phyloP scores from a whole-genome alignment of 2,113 vertebrate species.

The Caloenas nicobarica region DNA sequence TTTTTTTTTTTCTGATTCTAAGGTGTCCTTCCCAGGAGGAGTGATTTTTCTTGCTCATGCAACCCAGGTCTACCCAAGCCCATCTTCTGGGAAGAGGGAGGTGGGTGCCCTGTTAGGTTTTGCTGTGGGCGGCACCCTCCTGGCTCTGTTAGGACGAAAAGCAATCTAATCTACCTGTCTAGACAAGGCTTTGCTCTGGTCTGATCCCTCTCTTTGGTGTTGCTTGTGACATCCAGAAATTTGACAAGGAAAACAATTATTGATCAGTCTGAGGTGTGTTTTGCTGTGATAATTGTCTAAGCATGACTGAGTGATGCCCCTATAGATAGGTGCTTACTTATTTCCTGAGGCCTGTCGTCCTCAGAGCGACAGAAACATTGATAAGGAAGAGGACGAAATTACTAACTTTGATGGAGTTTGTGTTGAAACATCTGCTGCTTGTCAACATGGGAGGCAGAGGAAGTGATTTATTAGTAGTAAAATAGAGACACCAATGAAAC shows the following conservation, averaged over 20 bases:
- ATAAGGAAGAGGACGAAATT: slow-evolving; percentile 61
- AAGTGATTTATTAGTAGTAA: slow-evolving; percentile 35
- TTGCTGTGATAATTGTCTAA: slow-evolving; percentile 64
- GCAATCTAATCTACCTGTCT: slow-evolving; percentile 68
- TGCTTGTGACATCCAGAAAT: slow-evolving; percentile 57
- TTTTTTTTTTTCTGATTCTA: not conserved
- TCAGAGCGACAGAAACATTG: slow-evolving; percentile 36
- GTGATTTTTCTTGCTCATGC: not conserved
- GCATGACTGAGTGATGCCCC: slow-evolving; percentile 64
- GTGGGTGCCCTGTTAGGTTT: not conserved
- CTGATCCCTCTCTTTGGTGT: slow-evolving; percentile 47
- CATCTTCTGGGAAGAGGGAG: not conserved
- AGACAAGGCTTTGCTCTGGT: slow-evolving; percentile 56
- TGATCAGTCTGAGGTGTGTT: slow-evolving; percentile 63
- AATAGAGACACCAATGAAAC: not conserved
- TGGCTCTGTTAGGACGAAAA: slow-evolving; percentile 17
- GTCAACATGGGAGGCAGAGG: slow-evolving; percentile 32
- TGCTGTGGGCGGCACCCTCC: not conserved
- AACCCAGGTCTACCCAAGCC: not conserved
- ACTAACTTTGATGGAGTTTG: slow-evolving; percentile 56
- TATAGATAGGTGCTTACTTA: slow-evolving; percentile 59
- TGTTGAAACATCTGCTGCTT: slow-evolving; percentile 60
- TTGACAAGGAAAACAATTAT: slow-evolving; percentile 71
- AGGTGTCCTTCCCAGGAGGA: not conserved
- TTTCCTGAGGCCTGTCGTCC: slow-evolving; percentile 29